These are phyloP conservation scores for Callipepla squamata DNA, from an alignment of 2,113 vertebrate genomes.

Conservation along the genomic window DNA sequence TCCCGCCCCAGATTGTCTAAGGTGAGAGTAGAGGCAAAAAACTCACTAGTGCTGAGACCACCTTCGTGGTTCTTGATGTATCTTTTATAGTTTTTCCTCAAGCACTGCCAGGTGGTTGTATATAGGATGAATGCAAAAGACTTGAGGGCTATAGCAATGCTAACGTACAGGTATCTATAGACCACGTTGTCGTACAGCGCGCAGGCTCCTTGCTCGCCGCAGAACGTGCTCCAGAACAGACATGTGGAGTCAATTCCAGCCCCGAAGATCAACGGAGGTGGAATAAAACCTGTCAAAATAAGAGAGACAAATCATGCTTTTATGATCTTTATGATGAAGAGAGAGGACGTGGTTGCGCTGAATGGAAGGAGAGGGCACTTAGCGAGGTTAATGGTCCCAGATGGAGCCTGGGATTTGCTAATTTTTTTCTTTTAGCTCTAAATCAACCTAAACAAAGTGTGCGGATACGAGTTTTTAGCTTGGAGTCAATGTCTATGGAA, in stretches of 20 bases:
- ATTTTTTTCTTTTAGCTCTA: slow-evolving; percentile 25
- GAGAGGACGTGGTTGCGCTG: not conserved
- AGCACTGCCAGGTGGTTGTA: slow-evolving; percentile 93
- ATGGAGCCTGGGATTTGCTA: not conserved
- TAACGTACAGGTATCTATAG: slow-evolving; percentile 94
- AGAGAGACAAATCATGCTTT: not conserved
- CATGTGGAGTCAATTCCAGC: slow-evolving; percentile 97
- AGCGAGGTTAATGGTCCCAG: slow-evolving; percentile 31
- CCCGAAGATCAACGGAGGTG: slow-evolving; percentile 96
- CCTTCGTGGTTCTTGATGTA: slow-evolving; percentile 94
- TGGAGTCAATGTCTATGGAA: not conserved
- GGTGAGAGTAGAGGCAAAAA: slow-evolving; percentile 92
- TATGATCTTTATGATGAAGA: not conserved
- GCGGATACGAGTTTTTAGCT: not conserved
- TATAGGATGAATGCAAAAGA: slow-evolving; percentile 94
- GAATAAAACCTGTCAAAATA: slow-evolving; percentile 90
- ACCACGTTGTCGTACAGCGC: slow-evolving; percentile 91
- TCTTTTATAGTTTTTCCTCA: slow-evolving; percentile 94
- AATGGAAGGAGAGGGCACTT: not conserved
- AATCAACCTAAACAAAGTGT: slow-evolving; percentile 28
- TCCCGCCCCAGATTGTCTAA: slow-evolving; percentile 90
- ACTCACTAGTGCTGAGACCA: slow-evolving; percentile 88
- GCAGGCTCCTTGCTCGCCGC: slow-evolving; percentile 90
- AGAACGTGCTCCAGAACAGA: slow-evolving; percentile 96
- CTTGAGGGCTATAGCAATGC: slow-evolving; percentile 94